Evolutionary conservation across 2,797 vertebrate genomes (phyloP).

Genomic region (Cynopterus sphinx): DNA sequence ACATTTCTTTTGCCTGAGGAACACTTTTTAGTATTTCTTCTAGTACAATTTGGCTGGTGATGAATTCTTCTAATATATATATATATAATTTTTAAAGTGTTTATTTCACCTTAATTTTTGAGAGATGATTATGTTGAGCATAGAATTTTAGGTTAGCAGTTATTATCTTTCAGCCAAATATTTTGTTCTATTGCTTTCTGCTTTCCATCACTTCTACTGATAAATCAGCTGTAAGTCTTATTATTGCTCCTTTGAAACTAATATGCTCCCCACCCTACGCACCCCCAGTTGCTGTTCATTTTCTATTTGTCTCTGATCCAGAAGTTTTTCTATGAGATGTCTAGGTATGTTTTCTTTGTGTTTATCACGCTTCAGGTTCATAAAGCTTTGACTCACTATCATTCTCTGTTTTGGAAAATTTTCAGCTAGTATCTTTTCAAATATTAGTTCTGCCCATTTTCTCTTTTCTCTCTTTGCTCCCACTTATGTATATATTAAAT

Average conservation of each 20-base stretch:
- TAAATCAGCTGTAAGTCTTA: background rate
- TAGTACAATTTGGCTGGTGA: background rate
- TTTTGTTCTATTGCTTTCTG: background rate
- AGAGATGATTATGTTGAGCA: background rate
- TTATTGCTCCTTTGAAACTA: background rate
- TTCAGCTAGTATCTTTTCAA: background rate
- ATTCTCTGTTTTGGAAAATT: slow-evolving; percentile 5
- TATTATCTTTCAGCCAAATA: background rate
- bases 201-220: background rate
- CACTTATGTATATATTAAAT: background rate
- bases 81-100: background rate
- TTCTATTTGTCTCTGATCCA: background rate
- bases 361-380: background rate
- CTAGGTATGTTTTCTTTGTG: background rate
- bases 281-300: background rate
- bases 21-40: background rate
- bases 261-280: rapidly evolving
- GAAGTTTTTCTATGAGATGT: background rate
- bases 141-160: background rate
- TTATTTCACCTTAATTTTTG: background rate
- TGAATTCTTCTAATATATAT: background rate
- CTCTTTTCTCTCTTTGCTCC: background rate
- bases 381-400: background rate
- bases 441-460: background rate
- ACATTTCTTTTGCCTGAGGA: background rate